phyloP scores from a whole-genome alignment of 2,797 vertebrate species.

The Pelobates cultripes region DNA sequence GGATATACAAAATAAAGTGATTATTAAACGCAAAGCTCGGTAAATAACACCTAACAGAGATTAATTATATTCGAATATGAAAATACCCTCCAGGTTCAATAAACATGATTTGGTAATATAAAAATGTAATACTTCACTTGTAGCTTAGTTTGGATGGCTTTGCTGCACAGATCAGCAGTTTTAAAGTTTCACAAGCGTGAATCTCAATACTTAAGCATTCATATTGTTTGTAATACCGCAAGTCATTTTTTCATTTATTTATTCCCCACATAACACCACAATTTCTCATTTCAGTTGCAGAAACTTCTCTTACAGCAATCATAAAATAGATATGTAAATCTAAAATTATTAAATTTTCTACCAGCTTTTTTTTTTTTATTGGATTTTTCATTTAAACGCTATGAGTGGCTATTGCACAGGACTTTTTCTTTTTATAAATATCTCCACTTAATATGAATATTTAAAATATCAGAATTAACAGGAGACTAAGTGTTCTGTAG shows the following conservation, averaged over 20 bases:
- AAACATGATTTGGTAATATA: slow-evolving; percentile 51
- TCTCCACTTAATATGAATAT: too few relatives aligned
- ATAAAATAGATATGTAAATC: too few relatives aligned
- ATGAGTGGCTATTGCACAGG: too few relatives aligned
- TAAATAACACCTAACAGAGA: slow-evolving; percentile 46
- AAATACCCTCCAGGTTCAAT: slow-evolving; percentile 48
- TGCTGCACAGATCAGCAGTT: slow-evolving; percentile 40
- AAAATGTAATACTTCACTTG: slow-evolving; percentile 30
- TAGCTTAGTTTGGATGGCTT: slow-evolving; percentile 23
- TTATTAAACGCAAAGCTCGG: slow-evolving; percentile 49
- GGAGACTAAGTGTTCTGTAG: too few relatives aligned
- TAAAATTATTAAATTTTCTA: too few relatives aligned
- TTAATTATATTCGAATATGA: slow-evolving; percentile 46
- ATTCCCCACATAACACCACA: not conserved
- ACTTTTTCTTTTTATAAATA: too few relatives aligned
- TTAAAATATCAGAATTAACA: too few relatives aligned
- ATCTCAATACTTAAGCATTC: slow-evolving; percentile 11
- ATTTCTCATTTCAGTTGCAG: not conserved
- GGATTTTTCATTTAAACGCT: too few relatives aligned
- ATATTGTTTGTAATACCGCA: slow-evolving; percentile 8
- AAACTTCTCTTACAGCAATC: too few relatives aligned
- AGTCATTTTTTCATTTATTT: not conserved
- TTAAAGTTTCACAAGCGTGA: slow-evolving; percentile 24
- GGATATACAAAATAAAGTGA: slow-evolving; percentile 45
- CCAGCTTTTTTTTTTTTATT: too few relatives aligned